Base-by-base conservation (phyloP, 2,797 vertebrate species). In the Pampus argenteus region DNA sequence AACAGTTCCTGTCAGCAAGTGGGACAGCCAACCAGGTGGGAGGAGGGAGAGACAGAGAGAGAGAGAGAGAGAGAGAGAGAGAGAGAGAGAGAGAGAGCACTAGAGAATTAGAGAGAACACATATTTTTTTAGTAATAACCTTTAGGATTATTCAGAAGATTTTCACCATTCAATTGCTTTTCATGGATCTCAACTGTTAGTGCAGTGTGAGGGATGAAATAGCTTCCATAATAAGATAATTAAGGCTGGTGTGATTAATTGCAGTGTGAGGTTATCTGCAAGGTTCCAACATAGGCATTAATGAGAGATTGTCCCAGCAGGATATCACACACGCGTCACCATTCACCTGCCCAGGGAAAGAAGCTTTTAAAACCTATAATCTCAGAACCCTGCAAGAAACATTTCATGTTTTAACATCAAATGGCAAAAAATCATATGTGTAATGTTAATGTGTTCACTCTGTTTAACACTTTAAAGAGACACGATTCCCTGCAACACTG, bases 231-330 rank as follows among this genome's bases (percentile, higher is more conserved):
- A 89, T 88, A 74, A 91, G 87, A 92, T 93, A 89, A 92, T 93
- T 91, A 93, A 86, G 76, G 66, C 78, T 82, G 78, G 68, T 88
- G 83, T 90, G 87, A 92, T 93, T 93, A 88, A 93, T 92, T 88
- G 84, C 81, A 74, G 66, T 71, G 76, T 74, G 84, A 84, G 79
- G 79, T 89, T 90, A 91, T 91, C 88, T 86, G 82, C 81, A 85
- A 90, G 82, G 83, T 90, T 77, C 74, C 78, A 81, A 71, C 84
- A 88, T 79, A 83, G 66, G 80, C 80, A 87, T 81, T 86, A 90
- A 89, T 88, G 82, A 90, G 85, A 84, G 82, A 81, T 23, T 74
- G 66, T 86, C 80, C 66, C 78, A 85, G 86, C 81, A 87, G 76
- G 89, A 93, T 83, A 86, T 84, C 76, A 80, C 67, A 69, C 36